Base-by-base conservation (phyloP, 2,797 vertebrate genomes). In the Onychomys arenicola region DNA sequence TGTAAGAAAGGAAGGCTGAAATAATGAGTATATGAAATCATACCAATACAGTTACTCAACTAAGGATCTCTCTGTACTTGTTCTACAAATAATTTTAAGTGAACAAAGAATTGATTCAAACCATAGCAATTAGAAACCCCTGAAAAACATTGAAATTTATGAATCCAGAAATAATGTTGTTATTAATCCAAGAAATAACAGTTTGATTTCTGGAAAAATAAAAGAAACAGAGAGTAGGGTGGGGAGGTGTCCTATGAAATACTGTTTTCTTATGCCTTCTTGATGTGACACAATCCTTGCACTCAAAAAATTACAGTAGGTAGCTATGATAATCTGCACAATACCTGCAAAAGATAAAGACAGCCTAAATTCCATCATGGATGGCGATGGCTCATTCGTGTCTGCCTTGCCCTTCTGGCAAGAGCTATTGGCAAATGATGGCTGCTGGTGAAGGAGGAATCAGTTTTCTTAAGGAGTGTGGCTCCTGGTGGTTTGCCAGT, bases 91-190 rank as follows among this genome's bases (percentile, higher is more conserved):
- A 49, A 78, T 89, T 78, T 96, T 37, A 96, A 84, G 34, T 65
- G 3, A 67, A 89, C 67, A 84, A 78, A 89, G 87, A 61, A 93
- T 13, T 52, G 49, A 63, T 88, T 73, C 43, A 89, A 90, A 32
- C 75, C 37, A 75, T 69, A 84, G 52, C 5, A 57, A 90, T 11
- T 73, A 9, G 6, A 91, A 91, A 84, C 84, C 90, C 34, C 6
- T 92, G 40, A 93, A 91, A 93, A 84, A 83, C 73, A 19, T 34
- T 86, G 21, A 34, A 82, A 97, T 88, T 40, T 89, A 37, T 78
- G 34, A 29, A 78, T 91, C 21, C 67, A 40, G 1, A 77, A 78
- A 37, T 55, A 78, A 16, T 89, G 52, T 75, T 29, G 87, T 78
- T 88, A 49, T 75, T 75, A 29, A 87, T 63, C n/a, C 3, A 67